Evolutionary conservation across 2,113 vertebrate genomes (phyloP).

Genomic region (Ursus arctos): DNA sequence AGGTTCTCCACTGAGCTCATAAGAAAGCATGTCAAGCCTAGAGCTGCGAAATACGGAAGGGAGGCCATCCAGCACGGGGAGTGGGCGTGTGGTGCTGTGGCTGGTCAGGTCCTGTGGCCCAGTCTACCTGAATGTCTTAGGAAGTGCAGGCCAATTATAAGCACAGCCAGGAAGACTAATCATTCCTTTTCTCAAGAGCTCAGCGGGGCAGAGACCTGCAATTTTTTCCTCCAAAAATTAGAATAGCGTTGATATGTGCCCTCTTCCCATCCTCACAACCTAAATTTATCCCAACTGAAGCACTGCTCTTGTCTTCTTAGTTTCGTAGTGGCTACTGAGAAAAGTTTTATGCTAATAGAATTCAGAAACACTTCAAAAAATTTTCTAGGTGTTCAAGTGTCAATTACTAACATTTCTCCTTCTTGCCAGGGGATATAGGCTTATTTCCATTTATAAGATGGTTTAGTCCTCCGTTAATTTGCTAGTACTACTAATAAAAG

Average conservation of each 20-base stretch:
- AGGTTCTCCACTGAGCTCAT: constrained; percentile 16
- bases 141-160: not conserved
- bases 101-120: not conserved
- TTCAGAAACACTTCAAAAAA: not conserved
- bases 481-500: not conserved
- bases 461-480: not conserved
- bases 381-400: not conserved
- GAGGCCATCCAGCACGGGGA: not conserved
- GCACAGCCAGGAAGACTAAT: not conserved
- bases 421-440: not conserved
- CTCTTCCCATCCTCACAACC: not conserved
- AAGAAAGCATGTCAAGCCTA: not conserved
- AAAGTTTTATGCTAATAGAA: not conserved
- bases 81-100: accelerated
- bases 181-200: not conserved
- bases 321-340: not conserved
- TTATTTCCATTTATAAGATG: not conserved
- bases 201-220: not conserved
- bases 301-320: not conserved
- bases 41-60: not conserved
- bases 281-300: not conserved
- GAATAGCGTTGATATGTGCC: not conserved
- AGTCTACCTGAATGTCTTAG: not conserved
- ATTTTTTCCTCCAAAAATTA: not conserved
- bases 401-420: not conserved